Conservation (phyloP, 2,797 vertebrate species). For the Eremophila alpestris region DNA sequence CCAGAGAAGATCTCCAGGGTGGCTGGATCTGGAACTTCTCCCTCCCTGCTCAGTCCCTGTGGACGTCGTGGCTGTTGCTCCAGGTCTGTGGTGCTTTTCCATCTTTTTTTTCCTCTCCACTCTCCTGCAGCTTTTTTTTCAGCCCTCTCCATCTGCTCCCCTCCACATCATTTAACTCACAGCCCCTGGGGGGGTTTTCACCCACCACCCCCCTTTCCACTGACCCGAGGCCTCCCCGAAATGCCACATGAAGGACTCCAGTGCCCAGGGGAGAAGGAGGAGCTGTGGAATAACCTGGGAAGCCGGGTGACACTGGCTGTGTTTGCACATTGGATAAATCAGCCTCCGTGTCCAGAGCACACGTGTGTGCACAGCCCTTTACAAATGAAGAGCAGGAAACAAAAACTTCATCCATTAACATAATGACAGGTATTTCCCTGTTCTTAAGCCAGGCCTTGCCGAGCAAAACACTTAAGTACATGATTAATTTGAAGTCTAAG, state of each 20-base stretch:
- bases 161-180: neutral
- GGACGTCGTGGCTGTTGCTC: accelerated
- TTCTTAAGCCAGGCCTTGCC: neutral
- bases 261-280: neutral
- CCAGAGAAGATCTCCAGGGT: neutral
- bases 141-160: neutral
- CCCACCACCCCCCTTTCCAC: accelerated
- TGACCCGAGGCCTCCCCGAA: neutral
- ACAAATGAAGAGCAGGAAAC: slow-evolving; percentile 39
- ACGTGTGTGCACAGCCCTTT: neutral
- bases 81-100: neutral
- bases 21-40: neutral
- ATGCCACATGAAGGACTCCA: neutral
- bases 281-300: neutral
- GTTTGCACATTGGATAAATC: slow-evolving; percentile 3
- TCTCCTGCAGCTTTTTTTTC: neutral
- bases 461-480: slow-evolving; percentile 33
- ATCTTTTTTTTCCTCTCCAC: neutral
- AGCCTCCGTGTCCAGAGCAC: neutral
- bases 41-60: neutral
- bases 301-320: neutral
- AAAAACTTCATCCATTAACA: slow-evolving; percentile 55
- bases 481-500: slow-evolving; percentile 68
- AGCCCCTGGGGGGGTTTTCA: neutral
- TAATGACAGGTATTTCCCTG: slow-evolving; percentile 33